Percentiles rank a stretch among this genome's conserved stretches.
Conservation (phyloP, 2,113 vertebrate species). For the Trogon surrucura region DNA sequence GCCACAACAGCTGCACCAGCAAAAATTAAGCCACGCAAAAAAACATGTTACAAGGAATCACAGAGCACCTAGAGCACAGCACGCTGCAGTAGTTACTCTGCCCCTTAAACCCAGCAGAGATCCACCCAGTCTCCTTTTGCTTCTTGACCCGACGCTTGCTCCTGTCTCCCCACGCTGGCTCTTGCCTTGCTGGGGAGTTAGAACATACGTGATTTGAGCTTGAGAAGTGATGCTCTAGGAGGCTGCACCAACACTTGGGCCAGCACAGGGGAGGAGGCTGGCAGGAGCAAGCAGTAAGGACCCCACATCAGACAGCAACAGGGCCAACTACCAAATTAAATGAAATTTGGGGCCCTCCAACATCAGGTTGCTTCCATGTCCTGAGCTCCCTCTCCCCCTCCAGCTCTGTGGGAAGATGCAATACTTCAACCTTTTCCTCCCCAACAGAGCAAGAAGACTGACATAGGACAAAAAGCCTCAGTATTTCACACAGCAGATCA, state of each 20-base stretch:
- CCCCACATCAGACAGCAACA: neutral
- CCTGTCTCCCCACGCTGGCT: neutral
- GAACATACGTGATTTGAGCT: fast-evolving
- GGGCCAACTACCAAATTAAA: too few relatives aligned
- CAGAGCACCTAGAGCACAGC: neutral
- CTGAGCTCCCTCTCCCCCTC: neutral
- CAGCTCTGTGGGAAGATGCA: neutral
- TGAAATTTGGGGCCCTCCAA: neutral
- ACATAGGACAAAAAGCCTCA: neutral
- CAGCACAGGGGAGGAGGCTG: neutral
- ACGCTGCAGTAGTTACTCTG: neutral
- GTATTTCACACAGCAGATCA: neutral
- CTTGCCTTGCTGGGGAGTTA: neutral
- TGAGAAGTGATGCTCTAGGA: neutral
- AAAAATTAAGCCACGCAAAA: neutral
- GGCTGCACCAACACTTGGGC: fast-evolving
- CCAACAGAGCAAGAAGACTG: neutral
- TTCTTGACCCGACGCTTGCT: neutral
- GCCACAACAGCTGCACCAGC: neutral
- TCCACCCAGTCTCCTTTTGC: neutral
- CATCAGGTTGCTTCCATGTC: neutral
- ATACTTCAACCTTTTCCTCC: neutral
- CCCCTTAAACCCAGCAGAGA: neutral
- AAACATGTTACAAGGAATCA: neutral
- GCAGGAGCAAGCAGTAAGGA: neutral